Base-by-base conservation (phyloP, 2,888 invertebrate species). In the Siphlonurus alternatus region DNA sequence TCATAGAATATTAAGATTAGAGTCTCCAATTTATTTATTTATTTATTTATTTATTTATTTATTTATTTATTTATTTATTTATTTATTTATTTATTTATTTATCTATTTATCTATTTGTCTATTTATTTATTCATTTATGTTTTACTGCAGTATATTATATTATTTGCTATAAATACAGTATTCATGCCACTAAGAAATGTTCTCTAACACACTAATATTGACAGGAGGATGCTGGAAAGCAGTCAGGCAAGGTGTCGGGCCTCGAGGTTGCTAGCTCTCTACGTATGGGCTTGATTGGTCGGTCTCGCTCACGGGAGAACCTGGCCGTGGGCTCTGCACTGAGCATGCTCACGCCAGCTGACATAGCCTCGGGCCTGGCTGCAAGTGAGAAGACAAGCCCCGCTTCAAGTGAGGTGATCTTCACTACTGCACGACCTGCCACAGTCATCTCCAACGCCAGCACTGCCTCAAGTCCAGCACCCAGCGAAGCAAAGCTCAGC, bases 371-470 rank as follows among this genome's bases (percentile, higher is more conserved):
- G 65, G 59, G 61, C 23, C 24, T 23, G 1, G 22, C 23, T 25
- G 59, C 53, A 18, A 25, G 25, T 15, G 38, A 24, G 19, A 53
- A 61, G 23, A 63, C 53, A 54, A 54, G 25, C 19, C 59, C 64
- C 10, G 25, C 60, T 20, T 60, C 60, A 0, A 74, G 74, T 67
- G 84, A 84, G 72, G 82, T 83, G 7, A 84, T 84, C 69, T 76
- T 81, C 63, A 83, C 83, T 18, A 82, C 82, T 74, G 85, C 85
- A 1, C 77, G 83, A 66, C 86, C 83, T 2, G 84, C 82, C 10
- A 84, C 84, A 2, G 83, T 83, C 56, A 84, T 82, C 67, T 83
- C 83, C 1, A 83, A 82, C 69, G 79, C 83, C n/a, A 81, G 81
- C 68, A 81, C 82, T 15, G 80, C 81, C 23, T 69, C 73, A 65